Evolutionary conservation across 1,140 invertebrate genomes (phyloP), one percentile per base, ranked within the genome.

Genomic region (Steinernema feltiae): DNA sequence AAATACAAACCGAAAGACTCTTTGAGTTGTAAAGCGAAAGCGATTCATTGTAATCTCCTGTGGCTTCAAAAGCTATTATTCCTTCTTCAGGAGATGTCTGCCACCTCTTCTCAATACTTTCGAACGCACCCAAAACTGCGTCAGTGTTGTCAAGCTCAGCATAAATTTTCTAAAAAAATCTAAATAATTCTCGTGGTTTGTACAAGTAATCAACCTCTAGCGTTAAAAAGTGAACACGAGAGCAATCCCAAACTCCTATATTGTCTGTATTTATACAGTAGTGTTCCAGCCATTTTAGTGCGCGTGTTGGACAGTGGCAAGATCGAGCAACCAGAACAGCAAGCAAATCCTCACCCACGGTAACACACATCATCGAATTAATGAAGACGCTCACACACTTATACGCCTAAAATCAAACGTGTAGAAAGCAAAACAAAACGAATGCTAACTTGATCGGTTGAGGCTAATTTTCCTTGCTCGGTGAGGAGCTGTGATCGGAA

Each of bases 131-230:
- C 72, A 87, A 83, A 1, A 90, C 89, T 70, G 89, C 89, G 84
- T 91, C 90, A 32, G 89, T 86, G 76, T 91, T 90, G 81, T 90
- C 88, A 76, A 91, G 81, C 17, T 87, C 85, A 1, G 89, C 87
- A 82, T 90, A 91, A 17, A 91, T 83, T 79, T 88, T 87, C 88
- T 90, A 82, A 48, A 87, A 84, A n/a, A n/a, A n/a, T n/a, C n/a
- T n/a, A n/a, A n/a, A n/a, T n/a, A n/a, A n/a, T n/a, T n/a, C n/a
- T n/a, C 78, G 76, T 48, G 30, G 7, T 69, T 73, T 69, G 30
- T 71, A 32, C 69, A 71, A 21, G 32, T 24, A 71, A 86, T 30
- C 86, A 83, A 63, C 53, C 53, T 63, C 53, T 3, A 63, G 24
- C 53, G 3, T n/a, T 7, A 63, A 63, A 21, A 63, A 63, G 7